A percentile compares a stretch with the other conserved stretches of the same genome.
Evolutionary conservation across 2,113 vertebrate genomes (phyloP).

Genomic region (Hemichromis elongatus): DNA sequence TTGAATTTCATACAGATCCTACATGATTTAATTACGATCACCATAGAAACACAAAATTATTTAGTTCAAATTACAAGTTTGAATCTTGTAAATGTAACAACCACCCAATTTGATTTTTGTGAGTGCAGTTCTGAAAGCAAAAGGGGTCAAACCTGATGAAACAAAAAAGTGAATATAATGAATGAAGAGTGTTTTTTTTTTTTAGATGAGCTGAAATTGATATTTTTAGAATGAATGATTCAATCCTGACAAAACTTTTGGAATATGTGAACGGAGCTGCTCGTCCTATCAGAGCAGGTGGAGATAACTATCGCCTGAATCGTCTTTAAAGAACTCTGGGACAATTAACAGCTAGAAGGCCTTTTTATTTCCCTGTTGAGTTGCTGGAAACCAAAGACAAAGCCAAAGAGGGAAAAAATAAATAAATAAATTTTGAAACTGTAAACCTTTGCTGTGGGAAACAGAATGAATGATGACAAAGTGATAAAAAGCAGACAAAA

Average conservation of each 20-base stretch:
- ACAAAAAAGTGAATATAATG: not conserved
- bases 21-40: too few species aligned
- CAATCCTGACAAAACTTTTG: not conserved
- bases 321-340: not conserved
- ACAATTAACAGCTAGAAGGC: not conserved
- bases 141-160: not conserved
- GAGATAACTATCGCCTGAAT: not conserved
- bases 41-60: too few species aligned
- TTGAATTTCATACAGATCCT: too few species aligned
- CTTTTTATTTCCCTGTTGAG: not conserved
- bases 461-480: not conserved
- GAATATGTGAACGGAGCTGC: not conserved
- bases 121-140: not conserved
- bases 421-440: not conserved
- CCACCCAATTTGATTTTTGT: too few species aligned
- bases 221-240: not conserved
- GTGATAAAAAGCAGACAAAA: not conserved
- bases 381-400: not conserved
- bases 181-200: accelerated
- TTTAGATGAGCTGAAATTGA: not conserved
- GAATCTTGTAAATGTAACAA: too few species aligned
- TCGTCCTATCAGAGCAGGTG: not conserved
- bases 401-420: not conserved
- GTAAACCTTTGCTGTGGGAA: not conserved
- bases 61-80: too few species aligned